Evolutionary conservation across 2,888 invertebrate genomes (phyloP).

Genomic region (Nemapogon koenigi): DNA sequence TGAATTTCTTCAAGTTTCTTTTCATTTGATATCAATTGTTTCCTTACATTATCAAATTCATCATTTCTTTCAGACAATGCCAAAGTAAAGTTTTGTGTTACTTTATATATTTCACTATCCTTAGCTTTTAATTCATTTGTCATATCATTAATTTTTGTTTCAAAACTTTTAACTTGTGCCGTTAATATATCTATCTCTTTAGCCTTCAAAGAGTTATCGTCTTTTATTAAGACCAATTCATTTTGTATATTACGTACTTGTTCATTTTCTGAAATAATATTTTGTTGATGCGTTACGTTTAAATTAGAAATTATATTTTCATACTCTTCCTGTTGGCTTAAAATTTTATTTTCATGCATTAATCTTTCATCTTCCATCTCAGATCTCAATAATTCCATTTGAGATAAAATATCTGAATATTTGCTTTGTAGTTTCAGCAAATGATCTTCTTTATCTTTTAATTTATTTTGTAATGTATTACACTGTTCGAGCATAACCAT

Average conservation of each 20-base stretch:
- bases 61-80: conserved; percentile 39
- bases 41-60: conserved; percentile 47
- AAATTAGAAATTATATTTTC: conserved; percentile 42
- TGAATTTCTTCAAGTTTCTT: conserved; percentile 52
- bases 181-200: conserved; percentile 23
- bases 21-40: conserved; percentile 37
- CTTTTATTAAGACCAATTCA: conserved; percentile 29
- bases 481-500: conserved; percentile 45
- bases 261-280: conserved; percentile 25
- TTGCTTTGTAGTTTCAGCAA: conserved; percentile 42
- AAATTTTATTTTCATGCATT: conserved; percentile 43
- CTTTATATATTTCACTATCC: conserved; percentile 47
- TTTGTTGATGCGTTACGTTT: conserved; percentile 25
- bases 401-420: conserved; percentile 42
- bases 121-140: conserved; percentile 34
- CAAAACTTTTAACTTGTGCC: conserved; percentile 23
- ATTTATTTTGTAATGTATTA: conserved; percentile 42
- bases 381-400: conserved; percentile 45
- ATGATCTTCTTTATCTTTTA: conserved; percentile 52
- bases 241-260: conserved; percentile 27
- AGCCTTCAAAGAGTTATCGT: conserved; percentile 28
- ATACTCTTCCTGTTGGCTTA: conserved; percentile 51
- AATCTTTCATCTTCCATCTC: conserved; percentile 55
- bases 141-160: conserved; percentile 30
- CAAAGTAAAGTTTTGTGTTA: conserved; percentile 39